phyloP scores from a whole-genome alignment of 2,888 invertebrate species.

The Diogma glabrata region DNA sequence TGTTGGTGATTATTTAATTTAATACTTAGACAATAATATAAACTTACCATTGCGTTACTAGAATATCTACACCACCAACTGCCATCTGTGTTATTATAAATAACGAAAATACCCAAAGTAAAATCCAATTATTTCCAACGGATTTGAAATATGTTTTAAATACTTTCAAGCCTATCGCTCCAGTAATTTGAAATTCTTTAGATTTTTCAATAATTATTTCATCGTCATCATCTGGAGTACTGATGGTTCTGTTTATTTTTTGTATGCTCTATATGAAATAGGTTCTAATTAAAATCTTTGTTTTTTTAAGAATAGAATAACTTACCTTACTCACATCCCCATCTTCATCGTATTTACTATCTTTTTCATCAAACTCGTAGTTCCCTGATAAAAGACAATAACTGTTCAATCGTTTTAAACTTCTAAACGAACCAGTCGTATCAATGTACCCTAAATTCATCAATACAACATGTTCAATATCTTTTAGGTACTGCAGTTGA shows the following conservation, averaged over 20 bases:
- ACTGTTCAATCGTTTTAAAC: constrained; percentile 14
- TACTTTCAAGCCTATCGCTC: constrained; percentile 44
- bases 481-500: constrained; percentile 51
- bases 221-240: constrained; percentile 37
- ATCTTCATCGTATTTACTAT: constrained; percentile 13
- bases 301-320: too few relatives aligned
- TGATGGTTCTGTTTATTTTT: constrained; percentile 38
- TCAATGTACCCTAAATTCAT: constrained; percentile 39
- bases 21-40: neutral
- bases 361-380: constrained; percentile 14
- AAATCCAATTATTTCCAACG: constrained; percentile 23
- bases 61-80: constrained; percentile 44
- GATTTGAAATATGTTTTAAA: constrained; percentile 25
- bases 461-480: constrained; percentile 42
- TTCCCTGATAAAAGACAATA: neutral
- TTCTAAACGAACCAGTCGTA: constrained; percentile 26
- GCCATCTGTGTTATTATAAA: constrained; percentile 24
- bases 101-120: constrained; percentile 19
- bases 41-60: constrained; percentile 38
- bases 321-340: too few relatives aligned
- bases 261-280: neutral
- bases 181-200: constrained; percentile 48
- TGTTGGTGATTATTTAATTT: neutral
- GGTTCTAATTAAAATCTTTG: neutral
- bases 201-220: constrained; percentile 3